Evolutionary conservation across 2,113 vertebrate genomes (phyloP).

Genomic region (Mobula hypostoma): DNA sequence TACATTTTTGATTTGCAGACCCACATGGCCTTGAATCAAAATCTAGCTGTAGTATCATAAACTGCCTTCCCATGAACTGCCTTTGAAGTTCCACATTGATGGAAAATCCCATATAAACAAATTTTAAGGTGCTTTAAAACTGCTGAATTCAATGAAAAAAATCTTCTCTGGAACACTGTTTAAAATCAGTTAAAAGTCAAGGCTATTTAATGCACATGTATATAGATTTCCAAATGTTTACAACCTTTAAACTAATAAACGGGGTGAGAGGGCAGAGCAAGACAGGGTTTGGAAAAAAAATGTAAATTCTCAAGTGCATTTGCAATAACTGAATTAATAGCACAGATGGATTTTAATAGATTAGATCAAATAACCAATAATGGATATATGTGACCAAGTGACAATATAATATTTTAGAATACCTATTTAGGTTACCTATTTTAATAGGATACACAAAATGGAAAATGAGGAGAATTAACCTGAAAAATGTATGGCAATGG

Average conservation of each 20-base stretch:
- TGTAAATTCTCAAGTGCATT: no score
- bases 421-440: no score
- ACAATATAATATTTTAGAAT: no score
- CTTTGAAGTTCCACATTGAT: background rate
- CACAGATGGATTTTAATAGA: no score
- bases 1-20: slow-evolving; percentile 8
- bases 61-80: background rate
- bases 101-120: background rate
- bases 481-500: no score
- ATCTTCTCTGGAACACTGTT: background rate
- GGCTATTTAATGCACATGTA: background rate
- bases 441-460: no score
- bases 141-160: background rate
- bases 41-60: background rate
- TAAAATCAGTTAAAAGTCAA: background rate
- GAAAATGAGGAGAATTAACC: no score
- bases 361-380: no score
- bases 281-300: no score
- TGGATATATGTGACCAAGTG: no score
- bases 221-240: background rate
- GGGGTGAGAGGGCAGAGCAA: no score
- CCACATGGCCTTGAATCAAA: background rate
- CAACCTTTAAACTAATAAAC: background rate
- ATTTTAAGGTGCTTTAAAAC: background rate
- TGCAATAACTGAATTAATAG: no score